Conservation (phyloP, 2,888 invertebrate genomes). For the Elmis aenea region DNA sequence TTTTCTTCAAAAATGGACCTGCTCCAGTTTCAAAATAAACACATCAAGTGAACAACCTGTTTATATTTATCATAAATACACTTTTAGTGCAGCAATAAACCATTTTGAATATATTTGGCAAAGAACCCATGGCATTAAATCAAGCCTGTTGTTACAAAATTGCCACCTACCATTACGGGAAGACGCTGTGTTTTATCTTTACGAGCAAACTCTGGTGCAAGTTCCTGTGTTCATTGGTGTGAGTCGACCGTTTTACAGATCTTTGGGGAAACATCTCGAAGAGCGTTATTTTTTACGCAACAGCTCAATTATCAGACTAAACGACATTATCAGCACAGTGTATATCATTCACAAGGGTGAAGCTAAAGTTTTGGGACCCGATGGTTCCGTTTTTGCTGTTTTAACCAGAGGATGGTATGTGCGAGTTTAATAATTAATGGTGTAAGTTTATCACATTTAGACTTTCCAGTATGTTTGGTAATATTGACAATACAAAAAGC, state of each 20-base stretch:
- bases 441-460: not conserved
- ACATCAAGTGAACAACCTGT: too few relatives aligned
- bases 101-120: constrained; percentile 30
- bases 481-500: constrained; percentile 24
- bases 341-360: constrained; percentile 28
- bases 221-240: constrained; percentile 24
- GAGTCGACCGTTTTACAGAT: constrained; percentile 21
- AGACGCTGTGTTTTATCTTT: constrained; percentile 26
- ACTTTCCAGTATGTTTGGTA: constrained; percentile 24
- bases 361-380: constrained; percentile 23
- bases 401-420: constrained; percentile 23
- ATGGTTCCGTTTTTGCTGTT: constrained; percentile 19
- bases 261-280: constrained; percentile 22
- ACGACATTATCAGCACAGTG: constrained; percentile 25
- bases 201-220: constrained; percentile 22
- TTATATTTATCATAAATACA: too few relatives aligned
- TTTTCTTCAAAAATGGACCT: too few relatives aligned
- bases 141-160: constrained; percentile 22
- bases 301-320: constrained; percentile 22
- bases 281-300: constrained; percentile 24
- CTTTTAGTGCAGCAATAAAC: constrained; percentile 24
- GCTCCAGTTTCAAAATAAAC: too few relatives aligned
- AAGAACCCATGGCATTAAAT: constrained; percentile 26
- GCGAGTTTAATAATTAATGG: not conserved
- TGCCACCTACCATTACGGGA: constrained; percentile 24